phyloP scores from a whole-genome alignment of 1,140 invertebrate species.

The Parasteatoda tepidariorum region DNA sequence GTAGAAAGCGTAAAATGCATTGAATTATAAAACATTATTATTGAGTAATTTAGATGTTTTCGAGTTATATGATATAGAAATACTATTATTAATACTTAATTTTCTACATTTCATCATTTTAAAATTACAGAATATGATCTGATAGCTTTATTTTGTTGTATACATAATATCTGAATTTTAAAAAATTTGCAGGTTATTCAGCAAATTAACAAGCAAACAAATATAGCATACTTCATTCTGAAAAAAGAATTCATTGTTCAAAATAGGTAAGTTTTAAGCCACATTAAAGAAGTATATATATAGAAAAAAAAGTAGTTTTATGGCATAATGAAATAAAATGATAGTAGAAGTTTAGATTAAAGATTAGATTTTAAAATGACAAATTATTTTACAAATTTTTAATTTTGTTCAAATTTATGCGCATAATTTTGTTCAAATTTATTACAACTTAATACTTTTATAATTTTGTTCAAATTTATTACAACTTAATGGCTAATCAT shows the following conservation, averaged over 20 bases:
- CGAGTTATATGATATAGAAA: not conserved
- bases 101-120: not conserved
- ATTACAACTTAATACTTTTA: too few relatives aligned
- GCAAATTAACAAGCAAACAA: slow-evolving; percentile 1
- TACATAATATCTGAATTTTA: not conserved
- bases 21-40: not conserved
- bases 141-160: not conserved
- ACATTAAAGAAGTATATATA: not conserved
- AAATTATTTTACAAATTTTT: too few relatives aligned
- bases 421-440: too few relatives aligned
- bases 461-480: too few relatives aligned
- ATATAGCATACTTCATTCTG: not conserved
- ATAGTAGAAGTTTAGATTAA: too few relatives aligned
- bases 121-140: not conserved
- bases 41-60: not conserved
- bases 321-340: not conserved
- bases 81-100: not conserved
- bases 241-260: not conserved
- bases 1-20: too few relatives aligned
- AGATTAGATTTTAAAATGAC: too few relatives aligned
- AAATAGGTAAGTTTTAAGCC: not conserved
- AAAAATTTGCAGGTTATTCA: not conserved
- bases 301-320: too few relatives aligned
- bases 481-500: too few relatives aligned
- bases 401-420: too few relatives aligned